These are phyloP conservation scores for Sesamia nonagrioides DNA, from an alignment of 1,140 invertebrate genomes.

Conservation along the genomic window DNA sequence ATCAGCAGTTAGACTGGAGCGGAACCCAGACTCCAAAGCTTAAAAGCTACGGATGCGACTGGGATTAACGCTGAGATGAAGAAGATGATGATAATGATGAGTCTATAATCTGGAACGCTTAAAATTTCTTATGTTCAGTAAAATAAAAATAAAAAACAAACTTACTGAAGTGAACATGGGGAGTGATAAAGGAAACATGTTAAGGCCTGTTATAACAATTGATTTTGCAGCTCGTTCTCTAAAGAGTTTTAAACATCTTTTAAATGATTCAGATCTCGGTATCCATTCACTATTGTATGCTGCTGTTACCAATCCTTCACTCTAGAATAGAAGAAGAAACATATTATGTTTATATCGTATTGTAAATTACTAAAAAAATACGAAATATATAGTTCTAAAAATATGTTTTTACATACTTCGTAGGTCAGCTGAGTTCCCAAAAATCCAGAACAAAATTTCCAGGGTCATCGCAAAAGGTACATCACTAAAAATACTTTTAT, in stretches of 20 bases:
- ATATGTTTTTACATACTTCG: slow-evolving; percentile 52
- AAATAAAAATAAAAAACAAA: no score
- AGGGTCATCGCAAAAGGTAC: slow-evolving; percentile 61
- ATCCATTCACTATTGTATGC: slow-evolving; percentile 77
- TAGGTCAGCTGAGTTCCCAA: slow-evolving; percentile 59
- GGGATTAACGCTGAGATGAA: no score
- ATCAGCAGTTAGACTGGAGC: no score
- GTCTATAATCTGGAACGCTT: no score
- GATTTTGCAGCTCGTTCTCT: slow-evolving; percentile 68
- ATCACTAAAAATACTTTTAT: slow-evolving; percentile 56
- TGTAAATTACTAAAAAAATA: not conserved
- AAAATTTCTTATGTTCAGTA: not conserved
- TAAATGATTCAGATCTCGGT: slow-evolving; percentile 68
- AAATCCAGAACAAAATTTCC: slow-evolving; percentile 66
- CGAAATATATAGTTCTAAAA: not conserved
- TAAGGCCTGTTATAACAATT: slow-evolving; percentile 69
- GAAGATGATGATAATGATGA: no score
- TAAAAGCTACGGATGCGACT: no score
- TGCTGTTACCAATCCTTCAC: slow-evolving; percentile 67
- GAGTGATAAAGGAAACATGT: slow-evolving; percentile 74
- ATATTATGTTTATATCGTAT: no score
- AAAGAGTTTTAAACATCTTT: slow-evolving; percentile 72
- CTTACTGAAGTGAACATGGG: slow-evolving; percentile 75
- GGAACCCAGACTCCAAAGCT: no score
- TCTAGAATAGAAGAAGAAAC: slow-evolving; percentile 60